phyloP scores from a whole-genome alignment of 2,113 vertebrate species.

The Microtus ochrogaster region DNA sequence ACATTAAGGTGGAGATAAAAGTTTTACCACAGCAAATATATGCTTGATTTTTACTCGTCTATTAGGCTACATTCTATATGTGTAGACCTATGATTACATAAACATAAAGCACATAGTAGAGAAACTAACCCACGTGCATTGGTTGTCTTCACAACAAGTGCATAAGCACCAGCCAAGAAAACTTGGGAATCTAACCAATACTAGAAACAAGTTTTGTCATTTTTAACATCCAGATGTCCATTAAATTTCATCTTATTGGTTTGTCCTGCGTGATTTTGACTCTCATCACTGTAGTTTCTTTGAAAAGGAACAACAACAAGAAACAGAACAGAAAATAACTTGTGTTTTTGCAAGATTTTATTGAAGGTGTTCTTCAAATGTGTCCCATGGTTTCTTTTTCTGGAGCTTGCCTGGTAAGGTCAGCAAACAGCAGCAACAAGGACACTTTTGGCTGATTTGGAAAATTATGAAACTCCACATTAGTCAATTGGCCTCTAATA shows the following conservation, averaged over 20 bases:
- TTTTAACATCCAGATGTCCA: background rate
- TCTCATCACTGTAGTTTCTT: constrained; percentile 36
- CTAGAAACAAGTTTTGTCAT: constrained; percentile 53
- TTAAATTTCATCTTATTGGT: constrained; percentile 49
- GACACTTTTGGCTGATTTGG: background rate
- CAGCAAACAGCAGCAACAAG: background rate
- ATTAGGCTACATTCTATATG: background rate
- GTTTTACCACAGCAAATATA: background rate
- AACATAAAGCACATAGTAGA: background rate
- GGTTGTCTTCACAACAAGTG: constrained; percentile 41
- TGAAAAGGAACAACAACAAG: constrained; percentile 29
- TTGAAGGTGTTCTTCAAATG: constrained; percentile 6
- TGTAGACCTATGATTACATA: background rate
- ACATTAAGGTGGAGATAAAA: background rate
- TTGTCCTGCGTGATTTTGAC: constrained; percentile 38
- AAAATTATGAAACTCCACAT: background rate
- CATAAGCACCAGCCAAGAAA: constrained; percentile 31
- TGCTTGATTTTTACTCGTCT: background rate
- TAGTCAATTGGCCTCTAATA: background rate
- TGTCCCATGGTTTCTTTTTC: background rate
- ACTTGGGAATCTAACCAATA: constrained; percentile 49
- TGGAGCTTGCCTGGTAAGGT: background rate
- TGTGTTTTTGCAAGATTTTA: constrained; percentile 15
- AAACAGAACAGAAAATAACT: constrained; percentile 34
- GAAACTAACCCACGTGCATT: background rate